These are phyloP conservation scores for Anseranas semipalmata DNA, from an alignment of 2,113 vertebrate species.

Conservation along the genomic window DNA sequence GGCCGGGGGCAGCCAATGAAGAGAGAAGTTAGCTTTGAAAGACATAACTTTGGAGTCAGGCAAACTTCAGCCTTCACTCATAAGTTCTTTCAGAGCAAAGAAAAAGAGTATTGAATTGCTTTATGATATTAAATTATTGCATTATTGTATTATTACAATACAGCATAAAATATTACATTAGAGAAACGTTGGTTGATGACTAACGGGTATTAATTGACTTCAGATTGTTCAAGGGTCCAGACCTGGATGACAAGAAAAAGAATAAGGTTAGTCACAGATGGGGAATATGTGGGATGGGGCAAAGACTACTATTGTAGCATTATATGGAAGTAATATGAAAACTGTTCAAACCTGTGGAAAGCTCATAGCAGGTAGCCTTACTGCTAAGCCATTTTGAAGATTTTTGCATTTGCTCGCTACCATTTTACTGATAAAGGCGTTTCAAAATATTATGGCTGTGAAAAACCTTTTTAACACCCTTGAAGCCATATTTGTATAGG, in stretches of 20 bases:
- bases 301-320: background rate
- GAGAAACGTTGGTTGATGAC: background rate
- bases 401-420: background rate
- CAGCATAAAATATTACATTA: background rate
- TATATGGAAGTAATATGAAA: background rate
- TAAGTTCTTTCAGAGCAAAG: background rate
- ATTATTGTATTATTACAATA: background rate
- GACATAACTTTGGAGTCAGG: background rate
- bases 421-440: background rate
- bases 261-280: background rate
- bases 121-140: background rate
- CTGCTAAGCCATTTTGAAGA: background rate
- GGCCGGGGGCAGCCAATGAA: background rate
- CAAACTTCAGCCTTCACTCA: background rate
- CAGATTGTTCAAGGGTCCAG: background rate
- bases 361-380: background rate
- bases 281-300: background rate
- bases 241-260: background rate
- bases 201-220: background rate
- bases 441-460: background rate
- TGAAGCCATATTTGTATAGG: background rate
- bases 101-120: background rate
- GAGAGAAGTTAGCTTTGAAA: background rate
- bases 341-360: background rate
- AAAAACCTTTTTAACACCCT: background rate